Percentiles rank a stretch among this genome's conserved stretches.
Evolutionary conservation across 2,888 invertebrate genomes (phyloP).

Genomic region (Coenonympha glycerion): DNA sequence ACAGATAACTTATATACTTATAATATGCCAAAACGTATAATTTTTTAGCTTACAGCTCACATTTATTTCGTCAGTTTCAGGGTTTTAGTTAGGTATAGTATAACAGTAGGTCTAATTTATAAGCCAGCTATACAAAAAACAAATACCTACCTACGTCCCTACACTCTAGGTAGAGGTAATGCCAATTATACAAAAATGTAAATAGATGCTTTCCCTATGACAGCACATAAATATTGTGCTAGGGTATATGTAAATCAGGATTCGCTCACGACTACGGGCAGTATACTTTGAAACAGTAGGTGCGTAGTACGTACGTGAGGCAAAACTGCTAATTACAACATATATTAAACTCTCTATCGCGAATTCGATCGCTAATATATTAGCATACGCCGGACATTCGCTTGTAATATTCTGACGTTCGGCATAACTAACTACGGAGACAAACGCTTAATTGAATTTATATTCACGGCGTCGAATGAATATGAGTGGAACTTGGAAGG

Average conservation of each 20-base stretch:
- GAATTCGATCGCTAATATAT: constrained; percentile 31
- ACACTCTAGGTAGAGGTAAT: no score
- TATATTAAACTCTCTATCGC: constrained; percentile 29
- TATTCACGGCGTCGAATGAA: constrained; percentile 69
- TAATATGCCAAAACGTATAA: no score
- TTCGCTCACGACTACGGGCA: constrained; percentile 47
- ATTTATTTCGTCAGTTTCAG: not conserved
- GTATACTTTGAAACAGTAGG: constrained; percentile 31
- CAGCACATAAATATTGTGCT: constrained; percentile 27
- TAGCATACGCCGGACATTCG: constrained; percentile 30
- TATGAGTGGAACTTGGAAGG: constrained; percentile 65
- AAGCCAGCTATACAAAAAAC: no score
- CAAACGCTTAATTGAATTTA: constrained; percentile 69
- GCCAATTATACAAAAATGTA: constrained; percentile 6
- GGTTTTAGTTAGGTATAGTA: no score
- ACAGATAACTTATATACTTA: no score
- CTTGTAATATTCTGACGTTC: constrained; percentile 27
- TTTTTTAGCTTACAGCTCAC: not conserved
- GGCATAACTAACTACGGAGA: constrained; percentile 30
- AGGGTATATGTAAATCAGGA: constrained; percentile 59
- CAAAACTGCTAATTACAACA: constrained; percentile 29
- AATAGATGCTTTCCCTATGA: constrained; percentile 15
- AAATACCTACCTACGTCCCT: no score
- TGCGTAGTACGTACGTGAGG: constrained; percentile 28
- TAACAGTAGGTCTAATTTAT: no score